Conservation (phyloP, 2,888 invertebrate genomes). For the Camptogramma bilineatum region DNA sequence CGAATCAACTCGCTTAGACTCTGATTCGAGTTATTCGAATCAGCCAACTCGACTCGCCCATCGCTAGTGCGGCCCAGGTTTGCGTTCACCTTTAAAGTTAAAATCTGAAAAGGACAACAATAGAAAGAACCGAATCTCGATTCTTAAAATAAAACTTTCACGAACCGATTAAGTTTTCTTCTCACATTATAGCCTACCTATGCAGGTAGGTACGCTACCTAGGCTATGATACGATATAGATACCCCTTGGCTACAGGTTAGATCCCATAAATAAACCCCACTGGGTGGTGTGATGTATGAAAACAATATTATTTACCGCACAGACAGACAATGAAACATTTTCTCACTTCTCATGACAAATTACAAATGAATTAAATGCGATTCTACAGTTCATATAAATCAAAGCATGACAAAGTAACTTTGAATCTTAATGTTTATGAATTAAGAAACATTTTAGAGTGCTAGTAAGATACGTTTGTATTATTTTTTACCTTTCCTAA, state of each 20-base stretch:
- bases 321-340: slow-evolving; percentile 74
- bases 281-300: slow-evolving; percentile 14
- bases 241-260: slow-evolving; percentile 8
- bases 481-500: background rate
- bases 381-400: slow-evolving; percentile 38
- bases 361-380: slow-evolving; percentile 76
- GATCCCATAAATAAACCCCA: slow-evolving; percentile 12
- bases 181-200: too few species aligned
- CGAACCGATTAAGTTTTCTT: too few species aligned
- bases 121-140: too few species aligned
- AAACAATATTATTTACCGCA: slow-evolving; percentile 63
- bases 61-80: too few species aligned
- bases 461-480: background rate
- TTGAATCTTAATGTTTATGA: slow-evolving; percentile 9
- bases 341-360: slow-evolving; percentile 80
- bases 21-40: too few species aligned
- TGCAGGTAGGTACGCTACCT: too few species aligned
- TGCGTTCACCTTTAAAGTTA: too few species aligned
- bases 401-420: slow-evolving; percentile 25
- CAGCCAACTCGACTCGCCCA: too few species aligned
- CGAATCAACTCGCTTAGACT: too few species aligned
- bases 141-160: too few species aligned
- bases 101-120: too few species aligned
- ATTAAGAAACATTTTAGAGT: background rate
- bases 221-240: background rate